Evolutionary conservation across 2,113 vertebrate species (phyloP).

Genomic region (Cyanoderma ruficeps): DNA sequence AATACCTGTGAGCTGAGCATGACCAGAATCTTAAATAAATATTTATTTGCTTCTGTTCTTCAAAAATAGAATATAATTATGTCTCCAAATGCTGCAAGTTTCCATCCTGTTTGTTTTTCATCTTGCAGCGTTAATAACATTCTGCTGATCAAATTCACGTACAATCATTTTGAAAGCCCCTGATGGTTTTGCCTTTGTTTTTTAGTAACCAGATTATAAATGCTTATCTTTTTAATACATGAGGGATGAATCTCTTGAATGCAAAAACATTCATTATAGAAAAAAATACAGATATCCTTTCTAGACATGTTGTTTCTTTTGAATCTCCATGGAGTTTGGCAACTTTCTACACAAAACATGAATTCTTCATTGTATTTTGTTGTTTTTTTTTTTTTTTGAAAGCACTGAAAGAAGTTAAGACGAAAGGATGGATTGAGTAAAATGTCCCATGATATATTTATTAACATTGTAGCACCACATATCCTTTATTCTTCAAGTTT

Average conservation of each 20-base stretch:
- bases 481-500: not conserved
- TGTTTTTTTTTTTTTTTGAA: not conserved
- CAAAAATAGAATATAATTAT: not conserved
- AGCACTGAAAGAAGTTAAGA: not conserved
- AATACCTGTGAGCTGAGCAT: not conserved
- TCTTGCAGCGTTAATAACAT: conserved; percentile 23
- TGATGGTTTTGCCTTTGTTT: not conserved
- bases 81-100: conserved; percentile 18
- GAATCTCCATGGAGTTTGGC: not conserved
- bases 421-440: not conserved
- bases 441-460: not conserved
- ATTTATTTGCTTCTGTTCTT: conserved; percentile 17
- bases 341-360: not conserved
- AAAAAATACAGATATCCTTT: not conserved
- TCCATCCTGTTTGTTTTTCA: conserved; percentile 16
- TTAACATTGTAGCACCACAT: not conserved
- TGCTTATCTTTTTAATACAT: conserved; percentile 32
- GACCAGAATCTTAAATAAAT: conserved; percentile 38
- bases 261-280: not conserved
- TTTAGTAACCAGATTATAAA: conserved; percentile 25
- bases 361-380: not conserved
- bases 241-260: not conserved
- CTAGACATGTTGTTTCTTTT: not conserved
- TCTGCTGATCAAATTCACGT: not conserved
- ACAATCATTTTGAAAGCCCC: conserved; percentile 33